Conservation (phyloP, 2,113 vertebrate species). For the Indicator maculatus region DNA sequence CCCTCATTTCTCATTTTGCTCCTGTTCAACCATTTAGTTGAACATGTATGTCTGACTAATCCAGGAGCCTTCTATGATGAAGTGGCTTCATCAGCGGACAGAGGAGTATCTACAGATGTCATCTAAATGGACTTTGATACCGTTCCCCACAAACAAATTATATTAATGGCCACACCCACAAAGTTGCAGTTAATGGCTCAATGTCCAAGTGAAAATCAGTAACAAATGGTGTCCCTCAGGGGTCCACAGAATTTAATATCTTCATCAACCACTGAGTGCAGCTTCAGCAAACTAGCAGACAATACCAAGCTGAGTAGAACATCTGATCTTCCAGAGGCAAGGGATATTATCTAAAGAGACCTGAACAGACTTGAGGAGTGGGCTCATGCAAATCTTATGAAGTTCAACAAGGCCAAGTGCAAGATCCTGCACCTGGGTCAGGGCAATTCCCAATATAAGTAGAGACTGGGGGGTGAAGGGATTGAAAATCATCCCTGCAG, state of each 20-base stretch:
- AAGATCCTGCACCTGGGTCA: neutral
- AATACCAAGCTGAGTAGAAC: neutral
- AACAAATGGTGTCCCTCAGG: neutral
- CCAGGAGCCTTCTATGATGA: neutral
- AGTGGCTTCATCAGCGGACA: neutral
- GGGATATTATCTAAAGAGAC: neutral
- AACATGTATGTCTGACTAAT: neutral
- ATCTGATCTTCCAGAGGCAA: neutral
- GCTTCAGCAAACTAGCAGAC: neutral
- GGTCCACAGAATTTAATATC: accelerated
- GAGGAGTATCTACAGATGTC: neutral
- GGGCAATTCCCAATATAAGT: neutral
- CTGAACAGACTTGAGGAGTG: neutral
- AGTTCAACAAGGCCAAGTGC: neutral
- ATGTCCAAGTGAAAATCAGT: neutral
- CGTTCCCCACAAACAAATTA: accelerated
- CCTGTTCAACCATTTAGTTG: neutral
- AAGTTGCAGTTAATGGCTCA: neutral
- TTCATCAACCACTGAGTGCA: neutral
- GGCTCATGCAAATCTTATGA: neutral
- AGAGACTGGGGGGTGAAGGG: neutral
- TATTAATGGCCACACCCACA: accelerated
- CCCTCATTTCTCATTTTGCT: neutral
- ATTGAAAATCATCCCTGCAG: neutral
- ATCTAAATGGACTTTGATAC: neutral